Evolutionary conservation across 2,888 invertebrate genomes (phyloP).

Genomic region (Eilema griseolum): DNA sequence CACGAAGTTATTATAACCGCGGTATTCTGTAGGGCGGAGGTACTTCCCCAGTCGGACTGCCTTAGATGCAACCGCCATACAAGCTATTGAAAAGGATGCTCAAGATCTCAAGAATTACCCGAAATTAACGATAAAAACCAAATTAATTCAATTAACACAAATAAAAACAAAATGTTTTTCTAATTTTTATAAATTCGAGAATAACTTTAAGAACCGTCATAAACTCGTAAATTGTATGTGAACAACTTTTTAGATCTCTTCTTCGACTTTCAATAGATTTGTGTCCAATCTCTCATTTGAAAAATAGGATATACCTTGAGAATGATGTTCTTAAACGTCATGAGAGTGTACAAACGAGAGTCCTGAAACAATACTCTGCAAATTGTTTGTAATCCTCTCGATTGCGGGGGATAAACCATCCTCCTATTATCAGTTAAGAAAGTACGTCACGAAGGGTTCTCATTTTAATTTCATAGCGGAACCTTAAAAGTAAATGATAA

Average conservation of each 20-base stretch:
- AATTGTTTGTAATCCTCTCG: not conserved
- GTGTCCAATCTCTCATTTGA: not conserved
- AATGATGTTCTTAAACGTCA: not conserved
- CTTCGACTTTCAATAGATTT: not conserved
- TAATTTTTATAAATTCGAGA: too few relatives aligned
- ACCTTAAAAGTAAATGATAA: conserved; percentile 11
- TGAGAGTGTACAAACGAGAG: not conserved
- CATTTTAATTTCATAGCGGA: conserved; percentile 9
- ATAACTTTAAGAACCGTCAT: too few relatives aligned
- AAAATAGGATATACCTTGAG: not conserved
- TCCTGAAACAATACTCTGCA: not conserved
- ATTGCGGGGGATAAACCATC: not conserved
- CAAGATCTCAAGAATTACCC: not conserved
- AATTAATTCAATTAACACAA: too few relatives aligned
- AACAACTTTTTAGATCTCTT: too few relatives aligned
- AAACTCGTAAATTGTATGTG: too few relatives aligned
- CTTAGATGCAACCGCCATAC: not conserved
- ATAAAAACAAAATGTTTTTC: too few relatives aligned
- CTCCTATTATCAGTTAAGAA: not conserved
- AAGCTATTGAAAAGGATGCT: not conserved
- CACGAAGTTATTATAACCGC: too few relatives aligned
- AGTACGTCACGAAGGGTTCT: conserved; percentile 1
- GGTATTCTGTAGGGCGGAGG: too few relatives aligned
- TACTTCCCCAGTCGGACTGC: too few relatives aligned
- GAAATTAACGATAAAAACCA: too few relatives aligned